Percentiles rank a stretch among this genome's conserved stretches.
phyloP scores from a whole-genome alignment of 1,140 invertebrate genomes.

The Brachionus plicatilis region DNA sequence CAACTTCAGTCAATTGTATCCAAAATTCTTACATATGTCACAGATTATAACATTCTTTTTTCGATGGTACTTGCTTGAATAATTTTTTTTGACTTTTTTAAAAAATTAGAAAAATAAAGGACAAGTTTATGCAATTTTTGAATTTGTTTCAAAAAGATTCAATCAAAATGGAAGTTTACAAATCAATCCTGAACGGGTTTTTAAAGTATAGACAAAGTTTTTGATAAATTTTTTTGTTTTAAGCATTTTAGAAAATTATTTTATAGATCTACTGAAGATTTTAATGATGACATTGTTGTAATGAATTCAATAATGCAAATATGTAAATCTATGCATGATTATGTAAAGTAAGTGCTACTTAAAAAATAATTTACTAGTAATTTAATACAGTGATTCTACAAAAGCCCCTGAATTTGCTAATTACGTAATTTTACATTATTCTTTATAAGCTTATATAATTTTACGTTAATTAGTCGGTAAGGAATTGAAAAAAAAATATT shows the following conservation, averaged over 20 bases:
- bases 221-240: background rate
- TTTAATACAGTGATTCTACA: too few species aligned
- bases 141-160: slow-evolving; percentile 80
- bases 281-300: slow-evolving; percentile 73
- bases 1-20: slow-evolving; percentile 71
- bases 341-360: slow-evolving; percentile 75
- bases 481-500: too few species aligned
- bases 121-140: slow-evolving; percentile 79
- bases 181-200: slow-evolving; percentile 70
- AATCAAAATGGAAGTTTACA: slow-evolving; percentile 74
- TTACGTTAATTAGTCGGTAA: too few species aligned
- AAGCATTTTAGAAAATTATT: background rate
- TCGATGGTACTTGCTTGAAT: slow-evolving; percentile 62
- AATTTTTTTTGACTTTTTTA: background rate
- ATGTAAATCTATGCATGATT: slow-evolving; percentile 80
- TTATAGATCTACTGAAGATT: slow-evolving; percentile 59
- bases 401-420: too few species aligned
- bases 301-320: slow-evolving; percentile 79
- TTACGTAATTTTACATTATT: too few species aligned
- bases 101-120: slow-evolving; percentile 58
- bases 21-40: slow-evolving; percentile 66
- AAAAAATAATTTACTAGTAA: too few species aligned
- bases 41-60: slow-evolving; percentile 71
- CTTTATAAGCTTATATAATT: too few species aligned
- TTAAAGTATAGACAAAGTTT: slow-evolving; percentile 51